These are phyloP conservation scores for Philaethria dido DNA, from an alignment of 2,888 invertebrate species.

Conservation along the genomic window DNA sequence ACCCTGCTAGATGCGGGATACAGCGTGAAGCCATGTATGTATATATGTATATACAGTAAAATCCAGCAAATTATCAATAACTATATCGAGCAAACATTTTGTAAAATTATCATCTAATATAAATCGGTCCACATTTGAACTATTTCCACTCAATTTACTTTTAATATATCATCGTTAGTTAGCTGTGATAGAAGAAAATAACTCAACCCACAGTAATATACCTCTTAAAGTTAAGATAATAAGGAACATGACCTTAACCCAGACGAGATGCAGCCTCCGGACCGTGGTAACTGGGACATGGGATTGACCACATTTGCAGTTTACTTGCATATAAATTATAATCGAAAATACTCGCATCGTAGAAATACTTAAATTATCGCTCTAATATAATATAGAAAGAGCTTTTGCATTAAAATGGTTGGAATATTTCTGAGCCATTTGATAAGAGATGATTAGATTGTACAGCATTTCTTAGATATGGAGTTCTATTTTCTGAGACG, in stretches of 20 bases:
- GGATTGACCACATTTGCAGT: conserved; percentile 43
- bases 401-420: conserved; percentile 1
- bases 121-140: conserved; percentile 29
- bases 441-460: conserved; percentile 3
- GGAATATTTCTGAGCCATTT: neutral
- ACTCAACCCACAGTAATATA: conserved; percentile 24
- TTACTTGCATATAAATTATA: conserved; percentile 41
- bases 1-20: no score
- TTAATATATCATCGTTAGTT: conserved; percentile 42
- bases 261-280: conserved; percentile 23
- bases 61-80: no score
- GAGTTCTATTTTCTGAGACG: neutral
- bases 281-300: conserved; percentile 45
- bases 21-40: no score
- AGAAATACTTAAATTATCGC: conserved; percentile 26
- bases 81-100: neutral
- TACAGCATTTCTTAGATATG: neutral
- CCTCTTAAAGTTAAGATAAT: conserved; percentile 26
- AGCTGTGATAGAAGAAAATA: conserved; percentile 41
- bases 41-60: neutral
- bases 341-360: conserved; percentile 34
- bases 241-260: conserved; percentile 21
- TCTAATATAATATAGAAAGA: conserved; percentile 10
- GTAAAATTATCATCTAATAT: conserved; percentile 7
- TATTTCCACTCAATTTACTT: conserved; percentile 37